Base-by-base conservation (phyloP, 1,140 invertebrate genomes). In the Potamilus streckersoni region DNA sequence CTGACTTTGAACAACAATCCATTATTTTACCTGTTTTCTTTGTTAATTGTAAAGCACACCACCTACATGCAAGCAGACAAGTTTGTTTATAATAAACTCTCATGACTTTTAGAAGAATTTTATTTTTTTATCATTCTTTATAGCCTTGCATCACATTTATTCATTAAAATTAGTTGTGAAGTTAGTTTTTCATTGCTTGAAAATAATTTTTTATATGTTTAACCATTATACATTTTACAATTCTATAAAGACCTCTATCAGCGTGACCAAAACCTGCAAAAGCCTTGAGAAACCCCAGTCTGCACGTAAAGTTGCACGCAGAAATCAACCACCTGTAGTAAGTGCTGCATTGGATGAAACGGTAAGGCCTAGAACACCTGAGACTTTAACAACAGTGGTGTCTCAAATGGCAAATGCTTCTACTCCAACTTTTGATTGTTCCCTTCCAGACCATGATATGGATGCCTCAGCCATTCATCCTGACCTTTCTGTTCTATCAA, bases 401-500 rank as follows among this genome's bases (percentile, higher is more conserved):
- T 77, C 75, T 27, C 74, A 73, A 23, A 76, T 78, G 0, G 80
- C 76, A 15, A 84, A 84, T 67, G 83, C 84, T 0, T 84, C 84
- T 2, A 84, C 84, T 14, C 83, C 83, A 4, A 84, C 83, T 2
- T 79, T 78, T 66, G 82, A 83, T 58, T 78, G 71, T 2, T 79
- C 83, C 59, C 67, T 72, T 66, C 72, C 81, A 31, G 73, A 78
- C 0, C 74, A 79, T 66, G 76, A 79, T 15, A 84, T 82, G 31
- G 84, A 85, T 70, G 79, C 82, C 13, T 85, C 84, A 2, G 84
- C 83, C 19, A 85, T 85, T 67, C 79, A 81, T 19, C 71, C 83
- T 15, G 84, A 84, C 60, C 61, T 74, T 17, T 83, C 81, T 5
- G 19, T 80, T 19, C 58, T 83, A 13, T 82, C 80, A 63, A 69